phyloP scores from a whole-genome alignment of 1,140 invertebrate genomes.

The Schlechtendalia chinensis region DNA sequence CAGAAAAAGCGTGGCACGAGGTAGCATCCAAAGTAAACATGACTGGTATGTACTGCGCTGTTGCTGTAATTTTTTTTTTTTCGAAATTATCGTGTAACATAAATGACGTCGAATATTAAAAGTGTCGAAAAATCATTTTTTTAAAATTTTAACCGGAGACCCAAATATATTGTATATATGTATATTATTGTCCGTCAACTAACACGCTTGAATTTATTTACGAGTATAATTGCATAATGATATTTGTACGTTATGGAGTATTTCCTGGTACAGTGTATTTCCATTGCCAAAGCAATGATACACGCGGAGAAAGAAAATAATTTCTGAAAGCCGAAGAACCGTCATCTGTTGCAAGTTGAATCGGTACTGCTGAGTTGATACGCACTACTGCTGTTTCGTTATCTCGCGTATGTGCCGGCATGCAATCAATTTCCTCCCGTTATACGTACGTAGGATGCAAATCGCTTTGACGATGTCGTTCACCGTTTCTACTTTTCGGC shows the following conservation, averaged over 20 bases:
- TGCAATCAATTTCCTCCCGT: neutral
- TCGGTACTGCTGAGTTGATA: neutral
- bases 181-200: no score
- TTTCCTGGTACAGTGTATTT: no score
- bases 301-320: conserved; percentile 18
- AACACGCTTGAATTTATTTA: no score
- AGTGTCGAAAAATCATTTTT: no score
- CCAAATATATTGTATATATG: no score
- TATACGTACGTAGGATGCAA: neutral
- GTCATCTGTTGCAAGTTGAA: neutral
- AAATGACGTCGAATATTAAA: no score
- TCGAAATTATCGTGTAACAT: no score
- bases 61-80: no score
- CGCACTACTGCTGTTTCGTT: neutral
- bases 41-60: conserved; percentile 51
- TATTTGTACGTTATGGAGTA: conserved; percentile 8
- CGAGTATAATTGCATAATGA: neutral
- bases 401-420: neutral
- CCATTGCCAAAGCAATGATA: neutral
- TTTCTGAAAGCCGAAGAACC: conserved; percentile 8
- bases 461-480: conserved; percentile 6
- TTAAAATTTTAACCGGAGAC: no score
- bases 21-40: conserved; percentile 51
- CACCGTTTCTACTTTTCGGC: conserved; percentile 45
- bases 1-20: conserved; percentile 54